Percentiles rank a stretch among this genome's conserved stretches.
Evolutionary conservation across 2,888 invertebrate species (phyloP).

Genomic region (Smittia sp.): DNA sequence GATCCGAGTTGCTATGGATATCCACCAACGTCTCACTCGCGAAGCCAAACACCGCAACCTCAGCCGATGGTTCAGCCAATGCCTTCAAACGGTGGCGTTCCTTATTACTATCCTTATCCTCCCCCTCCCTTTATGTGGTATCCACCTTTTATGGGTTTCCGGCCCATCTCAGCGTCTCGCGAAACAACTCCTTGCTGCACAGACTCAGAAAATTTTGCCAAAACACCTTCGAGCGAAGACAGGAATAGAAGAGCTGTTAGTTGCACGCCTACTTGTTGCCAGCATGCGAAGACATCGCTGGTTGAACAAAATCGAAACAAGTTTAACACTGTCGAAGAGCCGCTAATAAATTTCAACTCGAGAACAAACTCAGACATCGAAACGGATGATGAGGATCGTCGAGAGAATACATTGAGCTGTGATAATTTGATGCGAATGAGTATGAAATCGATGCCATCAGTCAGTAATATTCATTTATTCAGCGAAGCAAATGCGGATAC

Average conservation of each 20-base stretch:
- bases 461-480: constrained; percentile 27
- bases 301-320: constrained; percentile 19
- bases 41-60: constrained; percentile 39
- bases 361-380: neutral
- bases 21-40: constrained; percentile 38
- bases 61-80: neutral
- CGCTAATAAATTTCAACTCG: constrained; percentile 43
- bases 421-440: constrained; percentile 13
- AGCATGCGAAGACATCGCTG: constrained; percentile 25
- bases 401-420: neutral
- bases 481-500: neutral
- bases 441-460: constrained; percentile 36
- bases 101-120: constrained; percentile 43
- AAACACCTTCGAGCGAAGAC: neutral
- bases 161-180: constrained; percentile 25
- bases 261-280: constrained; percentile 33
- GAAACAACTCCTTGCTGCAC: constrained; percentile 32
- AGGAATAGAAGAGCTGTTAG: constrained; percentile 27
- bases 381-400: neutral
- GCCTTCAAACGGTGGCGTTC: neutral
- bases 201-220: constrained; percentile 6
- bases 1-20: constrained; percentile 42
- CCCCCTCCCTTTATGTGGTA: constrained; percentile 45
- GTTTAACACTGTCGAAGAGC: constrained; percentile 25
- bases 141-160: constrained; percentile 31